Evolutionary conservation across 2,797 vertebrate species (phyloP).

Genomic region (Microchirus variegatus): DNA sequence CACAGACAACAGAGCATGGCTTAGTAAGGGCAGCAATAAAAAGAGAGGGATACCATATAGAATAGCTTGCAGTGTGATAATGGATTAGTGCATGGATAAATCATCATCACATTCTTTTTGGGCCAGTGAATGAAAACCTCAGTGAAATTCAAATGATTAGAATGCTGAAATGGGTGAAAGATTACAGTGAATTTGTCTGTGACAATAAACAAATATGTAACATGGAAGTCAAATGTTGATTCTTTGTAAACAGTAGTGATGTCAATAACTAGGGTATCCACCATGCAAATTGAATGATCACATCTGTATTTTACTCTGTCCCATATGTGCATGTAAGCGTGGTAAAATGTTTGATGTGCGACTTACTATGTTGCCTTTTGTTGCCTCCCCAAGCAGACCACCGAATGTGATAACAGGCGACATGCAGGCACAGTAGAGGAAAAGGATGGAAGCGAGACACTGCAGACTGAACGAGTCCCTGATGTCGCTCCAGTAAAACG

Average conservation of each 20-base stretch:
- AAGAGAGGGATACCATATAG: conserved; percentile 3
- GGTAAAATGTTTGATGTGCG: conserved; percentile 20
- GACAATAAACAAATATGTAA: no score
- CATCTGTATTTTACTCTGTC: no score
- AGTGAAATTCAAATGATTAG: no score
- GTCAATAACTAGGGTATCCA: no score
- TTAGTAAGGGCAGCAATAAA: conserved; percentile 51
- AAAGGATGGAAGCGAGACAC: conserved; percentile 97
- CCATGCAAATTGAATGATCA: no score
- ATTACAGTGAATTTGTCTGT: no score
- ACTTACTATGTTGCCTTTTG: conserved; percentile 97
- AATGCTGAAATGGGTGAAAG: no score
- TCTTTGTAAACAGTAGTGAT: no score
- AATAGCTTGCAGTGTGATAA: conserved; percentile 13
- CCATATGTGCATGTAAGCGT: neutral
- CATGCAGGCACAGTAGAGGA: conserved; percentile 99
- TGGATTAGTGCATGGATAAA: no score
- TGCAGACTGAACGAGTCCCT: conserved; percentile 95
- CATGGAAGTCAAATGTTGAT: no score
- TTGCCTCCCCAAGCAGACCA: conserved; percentile 96
- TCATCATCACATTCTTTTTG: no score
- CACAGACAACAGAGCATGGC: conserved; percentile 41
- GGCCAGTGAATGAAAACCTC: no score
- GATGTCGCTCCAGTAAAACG: conserved; percentile 98
- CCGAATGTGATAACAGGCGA: conserved; percentile 99